These are phyloP conservation scores for Muscina levida DNA, from an alignment of 2,888 invertebrate species.

Conservation along the genomic window DNA sequence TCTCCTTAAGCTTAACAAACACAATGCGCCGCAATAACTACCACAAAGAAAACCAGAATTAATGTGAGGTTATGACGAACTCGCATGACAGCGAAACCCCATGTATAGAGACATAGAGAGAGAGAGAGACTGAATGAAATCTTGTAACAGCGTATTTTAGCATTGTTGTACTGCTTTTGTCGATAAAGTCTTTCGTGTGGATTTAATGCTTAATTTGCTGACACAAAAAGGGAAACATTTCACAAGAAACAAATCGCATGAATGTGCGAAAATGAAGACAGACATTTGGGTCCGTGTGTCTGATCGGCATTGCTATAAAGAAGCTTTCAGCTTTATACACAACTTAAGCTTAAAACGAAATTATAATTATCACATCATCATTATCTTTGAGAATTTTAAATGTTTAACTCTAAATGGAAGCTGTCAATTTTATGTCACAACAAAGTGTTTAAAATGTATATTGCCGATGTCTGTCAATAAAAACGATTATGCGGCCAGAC, in stretches of 20 bases:
- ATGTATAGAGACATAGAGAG: neutral
- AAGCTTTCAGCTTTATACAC: neutral
- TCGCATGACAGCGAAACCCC: conserved; percentile 13
- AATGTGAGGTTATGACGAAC: conserved; percentile 31
- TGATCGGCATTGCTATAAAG: conserved; percentile 25
- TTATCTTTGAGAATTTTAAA: conserved; percentile 51
- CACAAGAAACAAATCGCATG: conserved; percentile 8
- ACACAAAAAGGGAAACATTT: conserved; percentile 29
- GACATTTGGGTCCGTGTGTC: neutral
- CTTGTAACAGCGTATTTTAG: conserved; percentile 9
- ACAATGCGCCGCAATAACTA: conserved; percentile 30
- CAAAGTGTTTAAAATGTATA: conserved; percentile 68
- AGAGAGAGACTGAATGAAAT: too few relatives aligned
- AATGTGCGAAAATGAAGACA: conserved; percentile 46
- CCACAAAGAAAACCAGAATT: conserved; percentile 3
- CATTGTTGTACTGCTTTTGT: conserved; percentile 38
- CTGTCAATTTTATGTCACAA: conserved; percentile 79
- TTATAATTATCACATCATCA: conserved; percentile 66
- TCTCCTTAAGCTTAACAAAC: conserved; percentile 65
- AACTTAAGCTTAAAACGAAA: conserved; percentile 45
- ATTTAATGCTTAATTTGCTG: conserved; percentile 54
- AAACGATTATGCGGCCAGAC: too few relatives aligned
- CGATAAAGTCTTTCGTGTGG: conserved; percentile 48
- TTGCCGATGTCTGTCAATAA: too few relatives aligned
- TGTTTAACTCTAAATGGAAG: conserved; percentile 70